phyloP scores from a whole-genome alignment of 2,797 vertebrate species.

The Peromyscus attwateri region DNA sequence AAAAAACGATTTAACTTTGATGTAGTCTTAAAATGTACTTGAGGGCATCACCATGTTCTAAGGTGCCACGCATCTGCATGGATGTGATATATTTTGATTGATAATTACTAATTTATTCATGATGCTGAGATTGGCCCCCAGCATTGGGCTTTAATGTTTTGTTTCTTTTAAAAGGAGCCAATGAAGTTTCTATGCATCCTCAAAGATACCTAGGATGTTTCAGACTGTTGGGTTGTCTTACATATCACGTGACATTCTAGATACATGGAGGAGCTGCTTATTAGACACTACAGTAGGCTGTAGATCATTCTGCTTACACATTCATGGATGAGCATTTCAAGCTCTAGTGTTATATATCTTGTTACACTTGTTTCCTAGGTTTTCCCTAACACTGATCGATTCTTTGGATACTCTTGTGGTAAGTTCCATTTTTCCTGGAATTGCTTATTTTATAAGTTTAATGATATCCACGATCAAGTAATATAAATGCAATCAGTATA shows the following conservation, averaged over 20 bases:
- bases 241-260: neutral
- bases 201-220: constrained; percentile 10
- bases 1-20: neutral
- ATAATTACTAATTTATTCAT: neutral
- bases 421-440: constrained; percentile 85
- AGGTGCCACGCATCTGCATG: neutral
- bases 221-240: neutral
- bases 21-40: neutral
- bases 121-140: neutral
- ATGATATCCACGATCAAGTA: constrained; percentile 19
- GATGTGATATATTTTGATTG: neutral
- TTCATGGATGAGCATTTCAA: neutral
- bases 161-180: constrained; percentile 42
- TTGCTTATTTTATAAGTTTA: constrained; percentile 64
- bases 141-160: constrained; percentile 16
- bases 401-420: constrained; percentile 99
- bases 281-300: neutral
- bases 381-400: constrained; percentile 98
- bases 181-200: constrained; percentile 27
- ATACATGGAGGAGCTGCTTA: constrained; percentile 7
- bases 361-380: constrained; percentile 89
- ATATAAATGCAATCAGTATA: constrained; percentile 33
- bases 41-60: neutral
- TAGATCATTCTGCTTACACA: neutral
- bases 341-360: constrained; percentile 64